phyloP scores from a whole-genome alignment of 2,888 invertebrate genomes.

The Himalopsyche tibetana region DNA sequence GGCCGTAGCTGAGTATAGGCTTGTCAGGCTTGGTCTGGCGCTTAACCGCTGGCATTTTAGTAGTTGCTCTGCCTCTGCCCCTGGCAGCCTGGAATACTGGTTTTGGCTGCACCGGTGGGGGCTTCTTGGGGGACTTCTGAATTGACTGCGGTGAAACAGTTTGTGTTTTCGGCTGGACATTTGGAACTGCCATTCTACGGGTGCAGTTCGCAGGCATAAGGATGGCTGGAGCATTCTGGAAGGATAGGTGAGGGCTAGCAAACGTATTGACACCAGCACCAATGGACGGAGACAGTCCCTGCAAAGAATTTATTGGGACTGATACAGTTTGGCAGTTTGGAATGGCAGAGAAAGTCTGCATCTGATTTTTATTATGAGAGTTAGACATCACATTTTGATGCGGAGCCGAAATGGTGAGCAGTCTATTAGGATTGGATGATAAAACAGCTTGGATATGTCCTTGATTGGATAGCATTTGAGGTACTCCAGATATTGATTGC shows the following conservation, averaged over 20 bases:
- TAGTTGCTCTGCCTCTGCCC: conserved; percentile 74
- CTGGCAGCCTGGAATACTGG: conserved; percentile 75
- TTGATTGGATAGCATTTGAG: conserved; percentile 73
- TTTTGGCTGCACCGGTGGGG: conserved; percentile 75
- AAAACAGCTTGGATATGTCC: conserved; percentile 75
- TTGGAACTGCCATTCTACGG: conserved; percentile 74
- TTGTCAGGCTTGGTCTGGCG: conserved; percentile 74
- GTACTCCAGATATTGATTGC: conserved; percentile 71
- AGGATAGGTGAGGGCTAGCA: conserved; percentile 73
- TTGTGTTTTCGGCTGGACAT: conserved; percentile 74
- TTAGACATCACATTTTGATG: conserved; percentile 71
- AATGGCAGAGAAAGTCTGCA: conserved; percentile 75
- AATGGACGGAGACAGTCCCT: conserved; percentile 74
- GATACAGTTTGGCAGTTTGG: conserved; percentile 76
- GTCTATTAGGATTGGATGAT: conserved; percentile 76
- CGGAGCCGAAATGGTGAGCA: conserved; percentile 74
- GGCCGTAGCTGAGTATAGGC: conserved; percentile 74
- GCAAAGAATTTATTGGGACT: conserved; percentile 75
- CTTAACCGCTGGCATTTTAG: conserved; percentile 75
- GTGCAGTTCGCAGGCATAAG: conserved; percentile 75
- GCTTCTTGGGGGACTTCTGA: conserved; percentile 76
- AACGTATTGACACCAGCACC: conserved; percentile 74
- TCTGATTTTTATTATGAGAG: conserved; percentile 75
- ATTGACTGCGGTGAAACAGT: conserved; percentile 72
- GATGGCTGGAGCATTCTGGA: conserved; percentile 74